A percentile compares a stretch with the other conserved stretches of the same genome.
phyloP scores from a whole-genome alignment of 2,888 invertebrate species.

The Agrilus cyanescens region DNA sequence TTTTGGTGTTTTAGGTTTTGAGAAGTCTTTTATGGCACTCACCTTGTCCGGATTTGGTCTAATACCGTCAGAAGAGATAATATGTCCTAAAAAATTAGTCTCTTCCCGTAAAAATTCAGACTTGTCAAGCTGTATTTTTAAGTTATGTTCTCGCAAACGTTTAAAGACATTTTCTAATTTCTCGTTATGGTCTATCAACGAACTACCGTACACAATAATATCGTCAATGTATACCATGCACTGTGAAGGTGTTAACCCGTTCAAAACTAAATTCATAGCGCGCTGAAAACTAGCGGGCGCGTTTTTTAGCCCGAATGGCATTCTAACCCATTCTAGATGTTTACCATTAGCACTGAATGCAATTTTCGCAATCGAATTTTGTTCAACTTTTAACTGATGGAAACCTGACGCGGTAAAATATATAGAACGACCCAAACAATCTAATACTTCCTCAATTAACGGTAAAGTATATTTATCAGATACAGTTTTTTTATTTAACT shows the following conservation, averaged over 20 bases:
- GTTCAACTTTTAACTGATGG: slow-evolving; percentile 21
- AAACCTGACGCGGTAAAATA: slow-evolving; percentile 25
- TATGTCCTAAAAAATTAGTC: too few species aligned
- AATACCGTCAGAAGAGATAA: too few species aligned
- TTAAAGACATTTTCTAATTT: too few species aligned
- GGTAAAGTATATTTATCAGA: slow-evolving; percentile 20
- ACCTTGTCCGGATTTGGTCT: too few species aligned
- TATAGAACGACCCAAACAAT: slow-evolving; percentile 16
- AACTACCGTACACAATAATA: slow-evolving; percentile 14
- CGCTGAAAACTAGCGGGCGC: slow-evolving; percentile 31
- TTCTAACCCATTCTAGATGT: too few species aligned
- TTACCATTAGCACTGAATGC: slow-evolving; percentile 22
- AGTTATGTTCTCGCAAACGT: too few species aligned
- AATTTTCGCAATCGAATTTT: slow-evolving; percentile 20
- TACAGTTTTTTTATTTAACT: slow-evolving; percentile 25
- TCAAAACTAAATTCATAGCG: slow-evolving; percentile 22
- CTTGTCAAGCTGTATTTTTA: too few species aligned
- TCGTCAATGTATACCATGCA: slow-evolving; percentile 22
- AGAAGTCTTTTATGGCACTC: too few species aligned
- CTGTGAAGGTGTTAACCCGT: slow-evolving; percentile 9
- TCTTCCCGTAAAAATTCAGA: too few species aligned
- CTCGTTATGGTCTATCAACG: slow-evolving; percentile 21
- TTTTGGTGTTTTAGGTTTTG: too few species aligned
- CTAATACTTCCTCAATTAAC: slow-evolving; percentile 16
- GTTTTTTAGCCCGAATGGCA: slow-evolving; percentile 29